phyloP scores from a whole-genome alignment of 2,888 invertebrate species.

The Synergus japonicus region DNA sequence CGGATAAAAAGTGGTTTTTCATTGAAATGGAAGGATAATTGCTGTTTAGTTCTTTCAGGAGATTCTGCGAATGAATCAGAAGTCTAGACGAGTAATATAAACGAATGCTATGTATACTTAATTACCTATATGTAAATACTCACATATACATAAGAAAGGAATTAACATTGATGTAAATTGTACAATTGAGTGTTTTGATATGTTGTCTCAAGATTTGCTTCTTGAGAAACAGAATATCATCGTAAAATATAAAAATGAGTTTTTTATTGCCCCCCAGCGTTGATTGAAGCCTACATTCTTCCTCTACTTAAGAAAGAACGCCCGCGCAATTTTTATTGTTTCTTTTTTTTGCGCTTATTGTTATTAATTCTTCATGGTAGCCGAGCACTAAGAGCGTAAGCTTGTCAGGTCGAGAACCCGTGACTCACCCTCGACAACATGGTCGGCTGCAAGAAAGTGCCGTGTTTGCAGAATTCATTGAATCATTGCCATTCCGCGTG shows the following conservation, averaged over 20 bases:
- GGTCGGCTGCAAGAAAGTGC: conserved; percentile 59
- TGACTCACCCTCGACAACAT: conserved; percentile 51
- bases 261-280: background rate
- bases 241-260: background rate
- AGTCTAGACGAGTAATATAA: background rate
- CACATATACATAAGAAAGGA: background rate
- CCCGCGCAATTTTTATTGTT: background rate
- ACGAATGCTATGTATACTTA: background rate
- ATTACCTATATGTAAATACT: background rate
- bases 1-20: conserved; percentile 1
- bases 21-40: conserved; percentile 1
- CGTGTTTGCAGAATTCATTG: conserved; percentile 71
- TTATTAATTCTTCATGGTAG: conserved; percentile 69
- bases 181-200: background rate
- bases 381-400: conserved; percentile 67
- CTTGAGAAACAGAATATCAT: background rate
- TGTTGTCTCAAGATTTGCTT: background rate
- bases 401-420: conserved; percentile 63
- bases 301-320: background rate
- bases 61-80: background rate
- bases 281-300: background rate
- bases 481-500: conserved; percentile 70
- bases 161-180: background rate
- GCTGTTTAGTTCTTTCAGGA: background rate
- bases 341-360: conserved; percentile 61